Conservation (phyloP, 2,113 vertebrate genomes). For the Regulus satrapa region DNA sequence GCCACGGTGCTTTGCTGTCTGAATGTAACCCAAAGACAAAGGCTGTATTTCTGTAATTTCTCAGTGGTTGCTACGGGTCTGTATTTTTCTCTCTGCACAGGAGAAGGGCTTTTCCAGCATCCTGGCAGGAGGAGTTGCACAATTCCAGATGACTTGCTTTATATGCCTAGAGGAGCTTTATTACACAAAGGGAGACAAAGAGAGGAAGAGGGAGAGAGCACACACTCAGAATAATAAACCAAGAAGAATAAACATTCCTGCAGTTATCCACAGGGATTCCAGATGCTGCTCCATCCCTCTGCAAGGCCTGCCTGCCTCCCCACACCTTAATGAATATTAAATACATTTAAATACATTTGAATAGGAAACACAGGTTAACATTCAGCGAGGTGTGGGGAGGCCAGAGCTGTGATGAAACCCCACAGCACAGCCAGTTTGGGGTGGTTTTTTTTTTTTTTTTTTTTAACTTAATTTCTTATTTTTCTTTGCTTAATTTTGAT, state of each 20-base stretch:
- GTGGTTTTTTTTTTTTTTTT: no score
- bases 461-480: no score
- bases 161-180: conserved; percentile 7
- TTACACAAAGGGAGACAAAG: conserved; percentile 14
- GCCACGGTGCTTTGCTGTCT: neutral
- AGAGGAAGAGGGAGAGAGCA: neutral
- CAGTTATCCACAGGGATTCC: neutral
- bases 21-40: neutral
- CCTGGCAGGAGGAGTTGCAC: neutral
- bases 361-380: neutral
- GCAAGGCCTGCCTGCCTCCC: neutral
- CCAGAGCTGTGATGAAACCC: neutral
- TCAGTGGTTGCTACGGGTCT: accelerated
- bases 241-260: conserved; percentile 19
- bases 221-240: conserved; percentile 37
- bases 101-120: conserved; percentile 17
- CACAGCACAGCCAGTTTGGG: neutral
- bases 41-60: neutral
- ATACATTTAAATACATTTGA: no score
- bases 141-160: conserved; percentile 40
- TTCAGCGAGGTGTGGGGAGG: neutral
- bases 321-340: neutral
- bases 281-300: neutral
- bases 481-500: no score
- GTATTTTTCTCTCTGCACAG: neutral